A percentile compares a stretch with the other conserved stretches of the same genome.
phyloP scores from a whole-genome alignment of 64 coral and sea anemone genomes.

The Pocillopora damicornis region DNA sequence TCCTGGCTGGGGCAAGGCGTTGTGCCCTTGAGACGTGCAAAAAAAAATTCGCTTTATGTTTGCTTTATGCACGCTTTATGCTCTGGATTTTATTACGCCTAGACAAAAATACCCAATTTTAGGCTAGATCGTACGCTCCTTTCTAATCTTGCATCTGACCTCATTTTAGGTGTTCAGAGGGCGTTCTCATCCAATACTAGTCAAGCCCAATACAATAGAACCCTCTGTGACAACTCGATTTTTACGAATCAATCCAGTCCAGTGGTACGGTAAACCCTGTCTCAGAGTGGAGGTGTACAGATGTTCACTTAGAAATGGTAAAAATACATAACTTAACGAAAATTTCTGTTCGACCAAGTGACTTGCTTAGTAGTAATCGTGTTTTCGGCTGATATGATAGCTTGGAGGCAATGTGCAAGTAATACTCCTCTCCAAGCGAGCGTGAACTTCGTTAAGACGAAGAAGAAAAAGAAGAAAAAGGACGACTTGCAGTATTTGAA shows the following conservation, averaged over 20 bases:
- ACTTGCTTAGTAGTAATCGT: neutral
- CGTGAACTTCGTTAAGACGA: too few relatives aligned
- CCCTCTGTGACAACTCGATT: slow-evolving; percentile 1
- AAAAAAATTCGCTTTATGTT: too few relatives aligned
- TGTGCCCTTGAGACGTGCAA: too few relatives aligned
- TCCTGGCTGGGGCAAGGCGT: too few relatives aligned
- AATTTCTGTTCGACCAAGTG: neutral
- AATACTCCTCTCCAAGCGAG: too few relatives aligned
- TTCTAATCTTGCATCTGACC: neutral
- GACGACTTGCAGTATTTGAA: too few relatives aligned
- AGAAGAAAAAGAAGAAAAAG: too few relatives aligned
- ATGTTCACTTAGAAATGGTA: slow-evolving; percentile 11
- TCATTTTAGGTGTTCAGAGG: neutral
- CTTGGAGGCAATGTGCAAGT: too few relatives aligned
- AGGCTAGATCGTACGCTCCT: neutral
- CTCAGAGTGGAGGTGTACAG: slow-evolving; percentile 8
- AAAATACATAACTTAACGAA: neutral
- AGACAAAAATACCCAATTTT: too few relatives aligned
- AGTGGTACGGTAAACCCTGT: neutral
- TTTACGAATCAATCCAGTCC: slow-evolving; percentile 1
- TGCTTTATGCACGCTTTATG: too few relatives aligned
- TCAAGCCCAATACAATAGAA: slow-evolving; percentile 1
- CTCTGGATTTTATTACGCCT: too few relatives aligned
- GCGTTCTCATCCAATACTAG: neutral
- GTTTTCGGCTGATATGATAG: too few relatives aligned